Conservation (phyloP, 35 echinoderm and acorn worm species). For the Acanthaster planci region DNA sequence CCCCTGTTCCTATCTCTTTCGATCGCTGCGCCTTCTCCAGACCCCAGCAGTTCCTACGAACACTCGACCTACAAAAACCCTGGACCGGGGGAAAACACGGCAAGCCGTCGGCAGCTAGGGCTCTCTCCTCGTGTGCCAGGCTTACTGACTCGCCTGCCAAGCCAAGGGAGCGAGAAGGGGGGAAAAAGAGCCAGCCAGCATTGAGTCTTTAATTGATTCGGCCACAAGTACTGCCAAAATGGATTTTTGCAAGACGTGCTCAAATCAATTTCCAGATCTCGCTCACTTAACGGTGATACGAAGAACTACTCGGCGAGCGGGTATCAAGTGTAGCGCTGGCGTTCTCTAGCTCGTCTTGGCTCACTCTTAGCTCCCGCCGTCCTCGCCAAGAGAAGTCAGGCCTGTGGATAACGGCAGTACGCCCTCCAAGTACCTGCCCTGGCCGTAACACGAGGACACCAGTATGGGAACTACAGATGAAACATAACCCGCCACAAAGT, state of each 20-base stretch:
- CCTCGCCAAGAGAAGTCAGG: background rate
- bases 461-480: slow-evolving; percentile 12
- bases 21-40: slow-evolving; percentile 7
- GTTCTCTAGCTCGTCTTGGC: background rate
- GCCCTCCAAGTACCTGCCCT: background rate
- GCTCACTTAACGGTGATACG: slow-evolving; percentile 25
- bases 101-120: background rate
- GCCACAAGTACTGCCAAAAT: slow-evolving; percentile 31
- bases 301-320: background rate
- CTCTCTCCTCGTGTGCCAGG: background rate
- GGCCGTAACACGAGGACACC: slow-evolving; percentile 15
- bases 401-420: slow-evolving; percentile 19
- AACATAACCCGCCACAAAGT: slow-evolving; percentile 19
- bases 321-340: slow-evolving; percentile 11
- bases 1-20: slow-evolving; percentile 22
- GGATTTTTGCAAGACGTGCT: slow-evolving; percentile 33
- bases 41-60: slow-evolving; percentile 3
- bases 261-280: slow-evolving; percentile 31
- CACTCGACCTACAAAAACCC: slow-evolving; percentile 21
- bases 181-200: background rate
- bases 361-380: background rate
- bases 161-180: background rate
- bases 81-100: background rate
- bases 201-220: slow-evolving; percentile 16
- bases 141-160: background rate